A percentile compares a stretch with the other conserved stretches of the same genome.
phyloP scores from a whole-genome alignment of 1,140 invertebrate species.

The Drosophila grimshawi region DNA sequence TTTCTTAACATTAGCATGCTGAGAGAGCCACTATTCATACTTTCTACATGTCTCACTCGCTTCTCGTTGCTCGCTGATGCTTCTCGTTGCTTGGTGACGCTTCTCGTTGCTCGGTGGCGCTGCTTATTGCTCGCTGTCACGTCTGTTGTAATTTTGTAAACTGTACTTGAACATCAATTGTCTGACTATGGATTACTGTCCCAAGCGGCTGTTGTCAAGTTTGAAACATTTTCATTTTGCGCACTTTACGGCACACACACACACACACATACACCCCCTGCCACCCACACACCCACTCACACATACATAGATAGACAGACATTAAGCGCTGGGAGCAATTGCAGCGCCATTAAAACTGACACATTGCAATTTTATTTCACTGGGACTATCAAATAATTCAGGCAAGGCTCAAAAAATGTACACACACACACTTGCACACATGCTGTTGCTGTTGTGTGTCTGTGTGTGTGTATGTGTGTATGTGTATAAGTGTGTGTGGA shows the following conservation, averaged over 20 bases:
- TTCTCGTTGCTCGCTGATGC: constrained; percentile 1
- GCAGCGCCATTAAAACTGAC: constrained; percentile 80
- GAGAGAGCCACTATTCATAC: not conserved
- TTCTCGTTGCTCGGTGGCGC: not conserved
- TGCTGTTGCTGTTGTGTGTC: too few relatives aligned
- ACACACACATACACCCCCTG: not conserved
- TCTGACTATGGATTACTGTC: constrained; percentile 21
- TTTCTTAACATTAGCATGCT: too few relatives aligned
- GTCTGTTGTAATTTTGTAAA: not conserved
- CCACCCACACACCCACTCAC: constrained; percentile 1
- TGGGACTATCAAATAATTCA: constrained; percentile 49
- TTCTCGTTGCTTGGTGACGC: not conserved
- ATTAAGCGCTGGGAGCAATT: constrained; percentile 72
- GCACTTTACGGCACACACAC: constrained; percentile 40
- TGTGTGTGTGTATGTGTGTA: too few relatives aligned
- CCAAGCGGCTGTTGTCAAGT: constrained; percentile 21
- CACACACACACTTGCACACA: constrained; percentile 18
- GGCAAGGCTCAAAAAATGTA: constrained; percentile 47
- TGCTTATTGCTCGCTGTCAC: not conserved
- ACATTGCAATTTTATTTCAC: constrained; percentile 75
- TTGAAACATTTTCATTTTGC: constrained; percentile 42
- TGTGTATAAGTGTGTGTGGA: not conserved
- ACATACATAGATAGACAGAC: constrained; percentile 36
- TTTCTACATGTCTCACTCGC: not conserved
- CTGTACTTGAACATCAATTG: constrained; percentile 66